Percentiles rank a stretch among this genome's conserved stretches.
These are phyloP conservation scores for Dromaius novaehollandiae DNA, from an alignment of 2,113 vertebrate genomes.

Conservation along the genomic window DNA sequence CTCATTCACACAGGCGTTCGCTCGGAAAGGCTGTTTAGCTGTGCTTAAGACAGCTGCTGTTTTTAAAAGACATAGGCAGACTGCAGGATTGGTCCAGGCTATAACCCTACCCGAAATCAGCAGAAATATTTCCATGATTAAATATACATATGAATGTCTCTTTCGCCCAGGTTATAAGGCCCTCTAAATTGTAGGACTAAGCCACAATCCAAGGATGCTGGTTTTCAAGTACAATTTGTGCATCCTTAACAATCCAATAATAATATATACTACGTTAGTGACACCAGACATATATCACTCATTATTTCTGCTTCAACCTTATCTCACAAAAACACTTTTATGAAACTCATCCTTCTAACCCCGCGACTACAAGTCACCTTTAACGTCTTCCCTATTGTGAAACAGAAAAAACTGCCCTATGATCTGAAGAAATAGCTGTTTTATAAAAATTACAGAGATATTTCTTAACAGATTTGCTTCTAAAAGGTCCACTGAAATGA, in stretches of 20 bases:
- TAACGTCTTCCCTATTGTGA: neutral
- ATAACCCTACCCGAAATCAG: neutral
- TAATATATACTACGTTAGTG: neutral
- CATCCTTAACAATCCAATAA: neutral
- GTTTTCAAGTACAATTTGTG: slow-evolving; percentile 20
- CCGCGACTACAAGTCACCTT: neutral
- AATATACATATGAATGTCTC: neutral
- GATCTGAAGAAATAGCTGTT: slow-evolving; percentile 1
- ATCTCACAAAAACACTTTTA: slow-evolving; percentile 24
- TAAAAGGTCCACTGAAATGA: slow-evolving; percentile 1
- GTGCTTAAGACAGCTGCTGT: neutral
- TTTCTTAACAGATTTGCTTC: neutral
- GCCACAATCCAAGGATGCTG: neutral
- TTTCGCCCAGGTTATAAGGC: neutral
- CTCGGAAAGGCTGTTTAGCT: neutral
- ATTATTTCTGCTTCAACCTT: neutral
- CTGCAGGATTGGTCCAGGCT: neutral
- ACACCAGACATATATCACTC: neutral
- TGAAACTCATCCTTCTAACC: slow-evolving; percentile 32
- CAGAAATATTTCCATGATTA: neutral
- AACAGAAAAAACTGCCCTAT: neutral
- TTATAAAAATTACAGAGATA: neutral
- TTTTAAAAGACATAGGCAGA: neutral
- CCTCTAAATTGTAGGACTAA: neutral
- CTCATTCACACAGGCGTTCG: neutral